Evolutionary conservation across 1,140 invertebrate species (phyloP).

Genomic region (Pseudachorutes palmiensis): DNA sequence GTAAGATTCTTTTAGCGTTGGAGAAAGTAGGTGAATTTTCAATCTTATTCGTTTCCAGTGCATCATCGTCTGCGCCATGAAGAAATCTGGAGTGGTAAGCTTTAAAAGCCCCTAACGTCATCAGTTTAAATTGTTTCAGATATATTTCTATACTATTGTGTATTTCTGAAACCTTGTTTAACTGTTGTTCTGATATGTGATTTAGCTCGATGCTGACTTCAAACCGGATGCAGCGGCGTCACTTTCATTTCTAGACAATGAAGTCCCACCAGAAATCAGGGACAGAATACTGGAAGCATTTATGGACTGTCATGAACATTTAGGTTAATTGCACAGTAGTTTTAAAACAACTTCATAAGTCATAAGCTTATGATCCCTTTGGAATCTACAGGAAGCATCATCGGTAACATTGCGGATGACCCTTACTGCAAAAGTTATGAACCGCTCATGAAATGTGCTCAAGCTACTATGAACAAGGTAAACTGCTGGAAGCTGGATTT

Average conservation of each 20-base stretch:
- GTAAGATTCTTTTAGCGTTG: slow-evolving; percentile 7
- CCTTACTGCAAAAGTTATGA: slow-evolving; percentile 14
- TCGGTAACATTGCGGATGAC: background rate
- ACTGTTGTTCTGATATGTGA: too few relatives aligned
- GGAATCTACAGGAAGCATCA: background rate
- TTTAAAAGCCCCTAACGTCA: background rate
- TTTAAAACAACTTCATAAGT: background rate
- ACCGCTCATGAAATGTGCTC: slow-evolving; percentile 8
- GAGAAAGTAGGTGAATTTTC: background rate
- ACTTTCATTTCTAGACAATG: background rate
- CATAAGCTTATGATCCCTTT: background rate
- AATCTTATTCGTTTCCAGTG: slow-evolving; percentile 16
- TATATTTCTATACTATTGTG: too few relatives aligned
- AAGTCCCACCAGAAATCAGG: background rate
- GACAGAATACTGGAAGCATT: background rate
- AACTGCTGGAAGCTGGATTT: too few relatives aligned
- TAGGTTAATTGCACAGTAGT: background rate
- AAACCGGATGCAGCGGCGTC: background rate
- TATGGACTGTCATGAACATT: slow-evolving; percentile 12
- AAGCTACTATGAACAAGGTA: slow-evolving; percentile 8
- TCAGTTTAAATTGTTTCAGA: too few relatives aligned
- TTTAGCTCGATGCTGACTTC: background rate
- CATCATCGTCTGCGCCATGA: slow-evolving; percentile 17
- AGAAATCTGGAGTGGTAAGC: slow-evolving; percentile 13
- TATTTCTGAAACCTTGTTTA: too few relatives aligned